Conservation (phyloP, 2,113 vertebrate species). For the Microtus ochrogaster region DNA sequence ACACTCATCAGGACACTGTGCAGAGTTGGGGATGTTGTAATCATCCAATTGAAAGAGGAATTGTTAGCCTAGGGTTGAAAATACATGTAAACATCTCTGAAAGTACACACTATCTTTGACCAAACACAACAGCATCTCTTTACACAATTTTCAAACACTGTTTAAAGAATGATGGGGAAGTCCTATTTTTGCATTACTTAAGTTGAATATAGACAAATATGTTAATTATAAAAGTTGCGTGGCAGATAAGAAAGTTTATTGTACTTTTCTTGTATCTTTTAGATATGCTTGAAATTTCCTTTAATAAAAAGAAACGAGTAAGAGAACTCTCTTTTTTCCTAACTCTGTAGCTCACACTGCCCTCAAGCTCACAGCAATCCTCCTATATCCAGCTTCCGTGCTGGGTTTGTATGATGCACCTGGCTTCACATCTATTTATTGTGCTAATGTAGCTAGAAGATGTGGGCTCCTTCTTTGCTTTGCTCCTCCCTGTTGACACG, state of each 20-base stretch:
- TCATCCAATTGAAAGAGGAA: slow-evolving; percentile 70
- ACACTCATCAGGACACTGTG: slow-evolving; percentile 62
- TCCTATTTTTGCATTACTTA: slow-evolving; percentile 24
- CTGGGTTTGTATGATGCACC: neutral
- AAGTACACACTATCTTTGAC: slow-evolving; percentile 59
- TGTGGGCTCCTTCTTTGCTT: neutral
- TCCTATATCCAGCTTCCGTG: neutral
- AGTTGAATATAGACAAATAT: slow-evolving; percentile 31
- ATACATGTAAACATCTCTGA: slow-evolving; percentile 66
- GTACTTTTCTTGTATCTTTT: neutral
- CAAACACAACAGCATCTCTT: slow-evolving; percentile 51
- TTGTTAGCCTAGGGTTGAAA: slow-evolving; percentile 73
- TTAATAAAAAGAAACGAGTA: neutral
- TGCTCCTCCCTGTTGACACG: slow-evolving; percentile 22
- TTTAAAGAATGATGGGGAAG: slow-evolving; percentile 44
- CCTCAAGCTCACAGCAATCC: neutral
- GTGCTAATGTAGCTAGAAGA: neutral
- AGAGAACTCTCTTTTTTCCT: neutral
- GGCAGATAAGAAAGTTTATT: neutral
- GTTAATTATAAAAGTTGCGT: neutral
- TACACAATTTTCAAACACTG: slow-evolving; percentile 47
- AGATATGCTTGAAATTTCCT: slow-evolving; percentile 33
- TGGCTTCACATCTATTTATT: neutral
- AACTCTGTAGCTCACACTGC: neutral
- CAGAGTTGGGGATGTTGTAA: slow-evolving; percentile 67